phyloP scores from a whole-genome alignment of 2,113 vertebrate species.

The Syngnathoides biaculeatus region DNA sequence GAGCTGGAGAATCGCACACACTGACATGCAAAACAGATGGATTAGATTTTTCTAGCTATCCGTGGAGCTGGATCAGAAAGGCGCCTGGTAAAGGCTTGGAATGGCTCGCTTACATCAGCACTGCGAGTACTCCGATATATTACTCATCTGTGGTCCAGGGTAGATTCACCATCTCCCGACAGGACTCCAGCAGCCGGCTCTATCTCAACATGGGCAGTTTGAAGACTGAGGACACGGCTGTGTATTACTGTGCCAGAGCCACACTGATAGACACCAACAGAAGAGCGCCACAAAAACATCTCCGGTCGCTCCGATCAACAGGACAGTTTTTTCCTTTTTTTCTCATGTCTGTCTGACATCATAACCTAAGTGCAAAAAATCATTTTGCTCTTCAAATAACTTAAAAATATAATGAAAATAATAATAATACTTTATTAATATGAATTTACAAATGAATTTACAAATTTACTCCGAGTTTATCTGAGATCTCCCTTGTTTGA shows the following conservation, averaged over 20 bases:
- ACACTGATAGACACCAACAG: constrained; percentile 35
- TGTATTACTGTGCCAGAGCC: constrained; percentile 48
- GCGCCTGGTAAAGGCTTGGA: constrained; percentile 38
- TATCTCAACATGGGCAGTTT: constrained; percentile 12
- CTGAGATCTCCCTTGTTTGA: no score
- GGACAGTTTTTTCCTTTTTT: no score
- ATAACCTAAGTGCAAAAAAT: no score
- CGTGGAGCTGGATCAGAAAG: constrained; percentile 47
- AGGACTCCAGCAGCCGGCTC: neutral
- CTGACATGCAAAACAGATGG: constrained; percentile 19
- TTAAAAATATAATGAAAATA: no score
- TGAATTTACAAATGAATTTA: no score
- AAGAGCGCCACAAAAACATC: constrained; percentile 29
- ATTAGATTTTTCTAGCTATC: constrained; percentile 6
- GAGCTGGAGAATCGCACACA: constrained; percentile 26
- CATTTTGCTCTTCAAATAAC: no score
- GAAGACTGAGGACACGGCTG: constrained; percentile 43
- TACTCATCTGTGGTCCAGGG: neutral
- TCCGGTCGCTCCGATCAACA: no score
- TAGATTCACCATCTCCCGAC: neutral
- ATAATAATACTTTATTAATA: no score
- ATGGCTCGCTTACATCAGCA: constrained; percentile 13
- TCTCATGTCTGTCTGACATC: no score
- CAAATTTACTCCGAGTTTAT: no score
- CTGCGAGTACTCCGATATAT: neutral